A percentile compares a stretch with the other conserved stretches of the same genome.
Evolutionary conservation across 2,888 invertebrate species (phyloP).

Genomic region (Pheosia gnoma): DNA sequence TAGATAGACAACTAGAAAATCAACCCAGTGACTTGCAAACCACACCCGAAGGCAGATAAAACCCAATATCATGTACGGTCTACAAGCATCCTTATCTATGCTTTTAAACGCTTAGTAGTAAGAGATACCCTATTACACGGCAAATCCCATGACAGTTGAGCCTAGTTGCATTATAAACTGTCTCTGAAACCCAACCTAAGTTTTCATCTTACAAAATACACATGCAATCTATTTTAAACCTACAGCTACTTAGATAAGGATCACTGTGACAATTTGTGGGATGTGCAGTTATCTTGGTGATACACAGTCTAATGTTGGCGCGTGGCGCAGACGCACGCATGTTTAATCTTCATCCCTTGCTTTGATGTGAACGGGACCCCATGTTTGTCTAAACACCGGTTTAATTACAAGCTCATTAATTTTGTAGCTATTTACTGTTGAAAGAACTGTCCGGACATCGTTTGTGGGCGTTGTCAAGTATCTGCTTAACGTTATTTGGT

Average conservation of each 20-base stretch:
- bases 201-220: constrained; percentile 13
- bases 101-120: constrained; percentile 63
- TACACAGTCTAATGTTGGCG: constrained; percentile 66
- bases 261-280: not conserved
- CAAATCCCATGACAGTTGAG: constrained; percentile 79
- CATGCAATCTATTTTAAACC: constrained; percentile 30
- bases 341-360: constrained; percentile 74
- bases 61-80: constrained; percentile 50
- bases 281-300: constrained; percentile 36
- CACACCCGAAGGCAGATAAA: constrained; percentile 44
- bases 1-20: not conserved
- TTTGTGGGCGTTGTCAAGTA: constrained; percentile 26
- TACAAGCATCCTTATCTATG: constrained; percentile 58
- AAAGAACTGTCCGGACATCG: constrained; percentile 39
- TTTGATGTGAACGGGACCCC: constrained; percentile 73
- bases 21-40: constrained; percentile 29
- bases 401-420: constrained; percentile 81
- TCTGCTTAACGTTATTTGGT: constrained; percentile 23
- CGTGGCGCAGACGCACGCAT: constrained; percentile 78
- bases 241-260: constrained; percentile 21
- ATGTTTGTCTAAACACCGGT: constrained; percentile 77
- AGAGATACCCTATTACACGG: constrained; percentile 69
- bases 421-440: constrained; percentile 76
- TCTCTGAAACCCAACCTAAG: constrained; percentile 44
- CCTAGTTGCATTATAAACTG: constrained; percentile 78